Evolutionary conservation across 2,113 vertebrate genomes (phyloP), one percentile per base, ranked within the genome.

Genomic region (Ailuropoda melanoleuca): DNA sequence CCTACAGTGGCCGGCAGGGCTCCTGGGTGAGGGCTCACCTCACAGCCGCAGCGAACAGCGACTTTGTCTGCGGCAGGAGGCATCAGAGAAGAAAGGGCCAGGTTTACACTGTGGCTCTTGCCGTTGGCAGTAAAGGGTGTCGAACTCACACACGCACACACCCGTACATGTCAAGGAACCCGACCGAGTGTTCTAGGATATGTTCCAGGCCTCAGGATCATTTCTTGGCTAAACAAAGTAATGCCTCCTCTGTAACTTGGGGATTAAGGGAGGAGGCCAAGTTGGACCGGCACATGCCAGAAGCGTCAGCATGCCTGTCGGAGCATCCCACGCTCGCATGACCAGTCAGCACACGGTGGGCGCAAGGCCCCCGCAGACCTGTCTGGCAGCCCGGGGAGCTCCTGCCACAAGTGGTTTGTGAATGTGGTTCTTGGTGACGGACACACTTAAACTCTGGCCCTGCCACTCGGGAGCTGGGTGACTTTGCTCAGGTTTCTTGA

Each of bases 241-340:
- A 17, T 6, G 37, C 31, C 8, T 2, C 7, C 3, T 4, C 11
- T 39, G 23, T 39, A 10, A 34, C 48, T 14, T 64, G 43, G 56
- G 29, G 68, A 5, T 60, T 0, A 2, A 10, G n/a, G 74, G 77
- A 55, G 5, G 60, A 1, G 10, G 85, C 34, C 43, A 34, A 6
- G 31, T 6, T 12, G 31, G 6, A 24, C n/a, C 12, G 4, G 26
- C n/a, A 18, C 4, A 3, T 29, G 3, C 34, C 11, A 11, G 3
- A 12, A 31, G 7, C 21, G 13, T 62, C 15, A 8, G n/a, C 31
- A 0, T n/a, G 14, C 31, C 31, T 34, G 15, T 0, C 26, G 31
- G 17, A 13, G 34, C 23, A 1, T 55, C 37, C n/a, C 29, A 64
- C 0, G 1, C 39, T 34, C 2, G 0, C 3, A 0, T 31, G 43